phyloP scores from a whole-genome alignment of 2,113 vertebrate genomes.

The Scortum barcoo region DNA sequence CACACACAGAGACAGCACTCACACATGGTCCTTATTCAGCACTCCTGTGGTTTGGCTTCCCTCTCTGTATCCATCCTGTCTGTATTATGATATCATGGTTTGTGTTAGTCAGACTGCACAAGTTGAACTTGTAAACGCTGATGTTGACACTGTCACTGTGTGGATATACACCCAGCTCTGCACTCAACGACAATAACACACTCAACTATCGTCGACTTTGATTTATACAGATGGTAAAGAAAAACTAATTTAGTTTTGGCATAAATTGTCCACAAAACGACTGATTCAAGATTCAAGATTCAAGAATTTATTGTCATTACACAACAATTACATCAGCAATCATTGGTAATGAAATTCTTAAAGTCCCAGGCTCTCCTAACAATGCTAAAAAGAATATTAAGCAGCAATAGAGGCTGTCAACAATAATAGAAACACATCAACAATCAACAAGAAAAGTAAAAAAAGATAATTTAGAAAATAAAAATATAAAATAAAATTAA shows the following conservation, averaged over 20 bases:
- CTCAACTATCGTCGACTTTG: background rate
- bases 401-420: too few species aligned
- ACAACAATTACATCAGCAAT: too few species aligned
- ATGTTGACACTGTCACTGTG: slow-evolving; percentile 12
- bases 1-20: background rate
- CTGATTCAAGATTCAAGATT: too few species aligned
- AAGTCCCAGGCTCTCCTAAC: too few species aligned
- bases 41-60: slow-evolving; percentile 61
- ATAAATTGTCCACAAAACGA: background rate
- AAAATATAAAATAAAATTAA: too few species aligned
- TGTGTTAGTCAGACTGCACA: slow-evolving; percentile 41
- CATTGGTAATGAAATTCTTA: too few species aligned
- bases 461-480: too few species aligned
- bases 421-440: too few species aligned
- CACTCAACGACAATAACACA: background rate
- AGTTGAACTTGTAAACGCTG: slow-evolving; percentile 50
- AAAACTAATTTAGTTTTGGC: background rate
- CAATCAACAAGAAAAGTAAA: too few species aligned
- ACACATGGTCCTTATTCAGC: slow-evolving; percentile 63
- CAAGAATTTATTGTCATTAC: too few species aligned
- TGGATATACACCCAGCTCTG: background rate
- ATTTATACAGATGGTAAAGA: background rate
- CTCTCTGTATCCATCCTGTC: slow-evolving; percentile 47
- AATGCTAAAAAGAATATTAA: too few species aligned
- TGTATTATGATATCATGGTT: slow-evolving; percentile 49